Conservation (phyloP, 2,797 vertebrate genomes). For the Antennarius maculatus region DNA sequence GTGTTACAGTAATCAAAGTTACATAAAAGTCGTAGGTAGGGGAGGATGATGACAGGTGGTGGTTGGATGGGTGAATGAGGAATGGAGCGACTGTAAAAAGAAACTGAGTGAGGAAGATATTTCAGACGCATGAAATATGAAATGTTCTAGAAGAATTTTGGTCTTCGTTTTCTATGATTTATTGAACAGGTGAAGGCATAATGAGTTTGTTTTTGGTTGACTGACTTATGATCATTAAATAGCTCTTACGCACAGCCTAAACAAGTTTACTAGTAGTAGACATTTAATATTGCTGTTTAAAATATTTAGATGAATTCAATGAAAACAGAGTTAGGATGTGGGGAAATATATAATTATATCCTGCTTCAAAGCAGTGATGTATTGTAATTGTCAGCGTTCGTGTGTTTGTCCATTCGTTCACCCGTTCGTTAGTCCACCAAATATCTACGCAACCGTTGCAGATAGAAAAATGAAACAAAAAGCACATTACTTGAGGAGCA, state of each 20-base stretch:
- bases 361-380: too few species aligned
- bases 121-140: neutral
- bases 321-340: too few species aligned
- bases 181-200: neutral
- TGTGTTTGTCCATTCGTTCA: too few species aligned
- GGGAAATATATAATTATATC: too few species aligned
- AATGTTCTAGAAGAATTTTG: neutral
- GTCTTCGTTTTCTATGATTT: neutral
- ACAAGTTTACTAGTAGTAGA: neutral
- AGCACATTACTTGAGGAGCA: too few species aligned
- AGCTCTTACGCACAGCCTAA: neutral
- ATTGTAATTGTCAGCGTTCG: too few species aligned
- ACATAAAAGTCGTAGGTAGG: constrained; percentile 49
- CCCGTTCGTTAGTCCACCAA: too few species aligned
- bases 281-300: neutral
- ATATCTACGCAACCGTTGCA: too few species aligned
- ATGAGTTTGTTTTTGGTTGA: too few species aligned
- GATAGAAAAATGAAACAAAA: too few species aligned
- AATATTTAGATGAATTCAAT: too few species aligned
- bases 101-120: neutral
- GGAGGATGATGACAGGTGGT: constrained; percentile 24
- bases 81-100: constrained; percentile 1
- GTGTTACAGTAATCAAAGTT: constrained; percentile 63
- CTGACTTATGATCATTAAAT: too few species aligned
- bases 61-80: constrained; percentile 11